Evolutionary conservation across 2,888 invertebrate genomes (phyloP), one percentile per base, ranked within the genome.

Genomic region (Lottia gigantea): DNA sequence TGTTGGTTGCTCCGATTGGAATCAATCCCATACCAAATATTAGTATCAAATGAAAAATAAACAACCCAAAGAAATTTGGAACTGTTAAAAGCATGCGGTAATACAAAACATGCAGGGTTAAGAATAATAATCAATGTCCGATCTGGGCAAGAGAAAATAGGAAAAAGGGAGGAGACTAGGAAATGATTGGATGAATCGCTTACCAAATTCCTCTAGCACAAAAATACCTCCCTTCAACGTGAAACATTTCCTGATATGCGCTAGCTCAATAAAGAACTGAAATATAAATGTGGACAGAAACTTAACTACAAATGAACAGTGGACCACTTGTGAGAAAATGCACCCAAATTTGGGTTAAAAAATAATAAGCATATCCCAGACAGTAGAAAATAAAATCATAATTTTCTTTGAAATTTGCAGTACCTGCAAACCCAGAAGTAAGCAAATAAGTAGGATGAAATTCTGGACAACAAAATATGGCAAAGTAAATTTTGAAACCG

Each of bases 241-340:
- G 91, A 98, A 98, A 92, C 99, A 99, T 91, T 98, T 99, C 90
- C 97, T 94, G 91, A 99, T 99, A 91, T 98, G 97, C 91, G 96
- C 95, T 91, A 99, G 93, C 89, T 97, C 94, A 90, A 99, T 97
- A 92, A 99, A 99, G 92, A 98, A 98, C 98, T 98, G 94, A 86
- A 95, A 95, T 87, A 81, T 82, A 84, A 83, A 84, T 79, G 77
- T 78, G 78, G 78, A 80, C 80, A 80, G 80, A 79, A 80, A 80
- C 81, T 79, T 81, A 79, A 80, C 79, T 74, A 78, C 76, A 74
- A 74, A 74, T 72, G 76, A 71, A 63, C 66, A 61, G 71, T 69
- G 68, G 63, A 62, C 69, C 67, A 70, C 73, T 67, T 64, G 49
- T 66, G 40, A 61, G 68, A 66, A 45, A 46, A 26, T 46, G 46